A percentile compares a stretch with the other conserved stretches of the same genome.
Conservation (phyloP, 1,140 invertebrate species). For the Copidosoma floridanum region DNA sequence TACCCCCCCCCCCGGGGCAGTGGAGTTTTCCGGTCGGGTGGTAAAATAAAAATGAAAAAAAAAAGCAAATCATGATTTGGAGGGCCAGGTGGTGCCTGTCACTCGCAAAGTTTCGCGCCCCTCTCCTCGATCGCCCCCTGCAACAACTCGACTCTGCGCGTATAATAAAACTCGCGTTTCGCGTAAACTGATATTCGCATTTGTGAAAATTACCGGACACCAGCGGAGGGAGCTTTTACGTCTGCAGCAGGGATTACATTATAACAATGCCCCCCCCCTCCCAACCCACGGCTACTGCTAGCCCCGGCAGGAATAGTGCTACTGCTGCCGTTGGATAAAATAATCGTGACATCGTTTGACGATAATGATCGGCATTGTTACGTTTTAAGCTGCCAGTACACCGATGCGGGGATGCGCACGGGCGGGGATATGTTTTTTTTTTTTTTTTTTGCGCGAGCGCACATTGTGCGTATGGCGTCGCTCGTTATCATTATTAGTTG, state of each 20-base stretch:
- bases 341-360: constrained; percentile 27
- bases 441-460: constrained; percentile 11
- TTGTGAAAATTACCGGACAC: constrained; percentile 29
- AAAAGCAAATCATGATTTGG: constrained; percentile 31
- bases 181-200: constrained; percentile 29
- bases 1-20: background rate
- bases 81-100: constrained; percentile 26
- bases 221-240: constrained; percentile 23
- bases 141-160: constrained; percentile 1
- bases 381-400: constrained; percentile 14
- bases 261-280: constrained; percentile 23
- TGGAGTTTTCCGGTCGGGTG: constrained; percentile 26
- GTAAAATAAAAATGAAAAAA: constrained; percentile 26
- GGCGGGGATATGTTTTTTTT: no score
- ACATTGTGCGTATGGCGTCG: no score
- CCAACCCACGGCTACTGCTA: background rate
- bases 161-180: constrained; percentile 30
- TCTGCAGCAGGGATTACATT: constrained; percentile 31
- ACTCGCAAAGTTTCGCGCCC: constrained; percentile 27
- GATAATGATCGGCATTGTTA: constrained; percentile 29
- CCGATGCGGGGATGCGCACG: background rate
- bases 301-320: no score
- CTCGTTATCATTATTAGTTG: constrained; percentile 20
- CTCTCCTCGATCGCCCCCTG: background rate
- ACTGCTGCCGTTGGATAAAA: constrained; percentile 13